Evolutionary conservation across 2,113 vertebrate species (phyloP).

Genomic region (Microcebus griseorufus): DNA sequence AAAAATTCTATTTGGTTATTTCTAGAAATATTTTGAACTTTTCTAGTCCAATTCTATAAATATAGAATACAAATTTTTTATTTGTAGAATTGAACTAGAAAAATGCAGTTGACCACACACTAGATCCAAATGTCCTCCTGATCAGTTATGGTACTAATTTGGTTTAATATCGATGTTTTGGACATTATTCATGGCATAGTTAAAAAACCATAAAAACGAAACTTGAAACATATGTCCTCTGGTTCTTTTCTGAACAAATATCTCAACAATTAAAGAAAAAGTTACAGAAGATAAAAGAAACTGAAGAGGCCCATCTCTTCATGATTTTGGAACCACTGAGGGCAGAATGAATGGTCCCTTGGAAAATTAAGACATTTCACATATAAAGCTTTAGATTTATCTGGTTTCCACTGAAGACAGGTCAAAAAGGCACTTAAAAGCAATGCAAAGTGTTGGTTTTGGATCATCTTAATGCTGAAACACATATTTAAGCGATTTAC

Average conservation of each 20-base stretch:
- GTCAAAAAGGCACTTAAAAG: slow-evolving; percentile 77
- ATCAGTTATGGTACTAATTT: slow-evolving; percentile 72
- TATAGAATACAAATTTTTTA: background rate
- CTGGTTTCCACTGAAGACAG: slow-evolving; percentile 56
- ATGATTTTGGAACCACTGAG: slow-evolving; percentile 45
- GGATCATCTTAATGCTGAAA: slow-evolving; percentile 76
- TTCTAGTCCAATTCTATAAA: slow-evolving; percentile 34
- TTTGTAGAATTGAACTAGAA: slow-evolving; percentile 47
- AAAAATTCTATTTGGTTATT: slow-evolving; percentile 56
- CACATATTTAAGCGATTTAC: slow-evolving; percentile 76
- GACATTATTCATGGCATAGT: slow-evolving; percentile 69
- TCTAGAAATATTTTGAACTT: slow-evolving; percentile 53
- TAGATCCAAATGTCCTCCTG: slow-evolving; percentile 45
- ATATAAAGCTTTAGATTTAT: slow-evolving; percentile 59
- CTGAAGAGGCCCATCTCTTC: slow-evolving; percentile 12
- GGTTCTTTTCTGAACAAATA: slow-evolving; percentile 60
- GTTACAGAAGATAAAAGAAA: slow-evolving; percentile 67
- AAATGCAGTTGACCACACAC: slow-evolving; percentile 51
- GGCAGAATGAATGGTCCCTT: slow-evolving; percentile 7
- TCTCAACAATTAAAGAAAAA: slow-evolving; percentile 54
- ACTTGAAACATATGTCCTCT: slow-evolving; percentile 66
- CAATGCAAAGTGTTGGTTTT: slow-evolving; percentile 71
- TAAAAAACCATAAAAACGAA: slow-evolving; percentile 71
- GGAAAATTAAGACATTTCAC: slow-evolving; percentile 70
- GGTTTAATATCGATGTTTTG: slow-evolving; percentile 74